phyloP scores from a whole-genome alignment of 2,888 invertebrate species.

The Caenorhabditis imperialis region DNA sequence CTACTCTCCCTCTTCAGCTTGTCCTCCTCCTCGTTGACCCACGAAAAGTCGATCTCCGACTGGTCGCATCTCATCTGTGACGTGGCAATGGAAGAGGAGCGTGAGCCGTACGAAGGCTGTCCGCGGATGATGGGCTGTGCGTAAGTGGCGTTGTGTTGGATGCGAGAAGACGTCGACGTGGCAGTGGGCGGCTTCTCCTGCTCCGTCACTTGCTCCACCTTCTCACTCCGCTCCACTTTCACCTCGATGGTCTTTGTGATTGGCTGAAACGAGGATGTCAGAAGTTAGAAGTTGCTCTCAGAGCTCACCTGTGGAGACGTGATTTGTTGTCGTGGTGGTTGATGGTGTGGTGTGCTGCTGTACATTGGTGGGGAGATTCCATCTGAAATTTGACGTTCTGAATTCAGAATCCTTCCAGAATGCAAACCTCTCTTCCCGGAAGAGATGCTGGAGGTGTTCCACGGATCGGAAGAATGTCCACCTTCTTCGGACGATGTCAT shows the following conservation, averaged over 20 bases:
- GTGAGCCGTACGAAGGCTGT: constrained; percentile 51
- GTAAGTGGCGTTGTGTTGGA: constrained; percentile 50
- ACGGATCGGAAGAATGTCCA: constrained; percentile 55
- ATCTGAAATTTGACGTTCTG: constrained; percentile 16
- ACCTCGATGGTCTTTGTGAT: constrained; percentile 60
- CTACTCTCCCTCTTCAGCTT: constrained; percentile 52
- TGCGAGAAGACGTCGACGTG: constrained; percentile 26
- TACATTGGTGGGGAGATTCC: constrained; percentile 52
- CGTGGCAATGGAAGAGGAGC: constrained; percentile 60
- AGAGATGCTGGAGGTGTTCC: constrained; percentile 54
- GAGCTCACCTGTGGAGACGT: constrained; percentile 20
- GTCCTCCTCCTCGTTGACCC: constrained; percentile 64
- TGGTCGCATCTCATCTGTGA: constrained; percentile 62
- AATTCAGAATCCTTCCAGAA: background rate
- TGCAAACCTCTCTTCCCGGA: constrained; percentile 31
- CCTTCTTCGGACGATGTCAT: constrained; percentile 63
- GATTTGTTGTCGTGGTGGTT: constrained; percentile 11
- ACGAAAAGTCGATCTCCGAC: constrained; percentile 65
- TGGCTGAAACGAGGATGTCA: constrained; percentile 21
- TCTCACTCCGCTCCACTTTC: constrained; percentile 57
- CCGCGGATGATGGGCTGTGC: constrained; percentile 58
- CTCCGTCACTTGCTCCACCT: constrained; percentile 39
- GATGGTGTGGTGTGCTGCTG: constrained; percentile 54
- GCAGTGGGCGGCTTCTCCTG: constrained; percentile 1
- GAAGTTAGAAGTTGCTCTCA: background rate